Evolutionary conservation across 2,797 vertebrate species (phyloP).

Genomic region (Galago senegalensis): DNA sequence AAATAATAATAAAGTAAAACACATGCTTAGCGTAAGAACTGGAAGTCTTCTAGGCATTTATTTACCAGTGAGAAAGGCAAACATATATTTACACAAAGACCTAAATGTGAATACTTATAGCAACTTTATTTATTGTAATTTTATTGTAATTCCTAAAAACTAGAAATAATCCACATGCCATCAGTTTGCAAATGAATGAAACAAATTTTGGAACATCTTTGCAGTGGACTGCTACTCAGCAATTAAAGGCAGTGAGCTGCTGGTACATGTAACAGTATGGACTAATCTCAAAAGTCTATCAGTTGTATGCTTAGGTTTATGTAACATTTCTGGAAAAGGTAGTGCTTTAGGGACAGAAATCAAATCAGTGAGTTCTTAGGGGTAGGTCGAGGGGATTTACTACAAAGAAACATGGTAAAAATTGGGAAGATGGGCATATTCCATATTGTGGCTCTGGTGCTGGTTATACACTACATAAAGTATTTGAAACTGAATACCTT

Average conservation of each 20-base stretch:
- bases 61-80: constrained; percentile 1
- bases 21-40: not conserved
- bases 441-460: not conserved
- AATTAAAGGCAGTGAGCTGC: not conserved
- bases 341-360: not conserved
- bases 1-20: no score
- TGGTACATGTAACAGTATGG: not conserved
- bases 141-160: not conserved
- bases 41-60: not conserved
- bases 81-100: not conserved
- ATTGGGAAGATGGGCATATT: not conserved
- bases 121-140: not conserved
- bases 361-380: not conserved
- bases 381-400: not conserved
- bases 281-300: not conserved
- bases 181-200: not conserved
- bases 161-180: not conserved
- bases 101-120: not conserved
- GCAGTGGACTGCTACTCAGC: not conserved
- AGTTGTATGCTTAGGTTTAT: not conserved
- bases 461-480: not conserved
- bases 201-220: not conserved
- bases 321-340: not conserved
- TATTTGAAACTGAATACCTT: not conserved
- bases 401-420: not conserved